Evolutionary conservation across 2,888 invertebrate species (phyloP).

Genomic region (Arrhopalites spinosus): DNA sequence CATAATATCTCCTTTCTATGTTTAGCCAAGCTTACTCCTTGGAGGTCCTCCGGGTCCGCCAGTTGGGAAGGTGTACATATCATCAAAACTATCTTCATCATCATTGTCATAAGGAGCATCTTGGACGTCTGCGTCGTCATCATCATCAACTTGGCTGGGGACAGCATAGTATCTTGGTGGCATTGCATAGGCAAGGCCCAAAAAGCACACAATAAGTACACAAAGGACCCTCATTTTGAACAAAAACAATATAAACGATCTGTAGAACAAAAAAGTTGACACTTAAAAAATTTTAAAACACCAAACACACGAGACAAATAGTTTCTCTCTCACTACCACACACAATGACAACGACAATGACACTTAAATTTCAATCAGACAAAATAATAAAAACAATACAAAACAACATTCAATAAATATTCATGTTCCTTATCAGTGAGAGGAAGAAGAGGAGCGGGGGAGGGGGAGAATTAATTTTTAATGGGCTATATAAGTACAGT

Average conservation of each 20-base stretch:
- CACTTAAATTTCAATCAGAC: no score
- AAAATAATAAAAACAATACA: no score
- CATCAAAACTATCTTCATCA: not conserved
- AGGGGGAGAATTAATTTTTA: no score
- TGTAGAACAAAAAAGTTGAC: not conserved
- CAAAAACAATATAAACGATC: no score
- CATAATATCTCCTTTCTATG: not conserved
- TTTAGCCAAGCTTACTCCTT: slow-evolving; percentile 22
- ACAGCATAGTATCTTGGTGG: slow-evolving; percentile 14
- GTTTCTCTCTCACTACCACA: not conserved
- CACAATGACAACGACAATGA: not conserved
- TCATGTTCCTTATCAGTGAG: no score
- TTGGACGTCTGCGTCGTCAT: slow-evolving; percentile 21
- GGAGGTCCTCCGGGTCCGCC: slow-evolving; percentile 38
- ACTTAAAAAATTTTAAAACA: no score
- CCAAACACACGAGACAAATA: not conserved
- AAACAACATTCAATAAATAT: no score
- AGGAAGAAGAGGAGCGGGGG: no score
- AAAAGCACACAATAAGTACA: slow-evolving; percentile 17
- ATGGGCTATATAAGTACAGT: no score
- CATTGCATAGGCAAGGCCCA: slow-evolving; percentile 27
- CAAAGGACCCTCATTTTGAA: slow-evolving; percentile 30
- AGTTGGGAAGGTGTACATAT: slow-evolving; percentile 30
- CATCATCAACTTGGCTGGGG: slow-evolving; percentile 6
- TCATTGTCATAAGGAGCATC: slow-evolving; percentile 12